Percentiles rank a stretch among this genome's conserved stretches.
phyloP scores from a whole-genome alignment of 2,888 invertebrate species.

The Gibbula magus region DNA sequence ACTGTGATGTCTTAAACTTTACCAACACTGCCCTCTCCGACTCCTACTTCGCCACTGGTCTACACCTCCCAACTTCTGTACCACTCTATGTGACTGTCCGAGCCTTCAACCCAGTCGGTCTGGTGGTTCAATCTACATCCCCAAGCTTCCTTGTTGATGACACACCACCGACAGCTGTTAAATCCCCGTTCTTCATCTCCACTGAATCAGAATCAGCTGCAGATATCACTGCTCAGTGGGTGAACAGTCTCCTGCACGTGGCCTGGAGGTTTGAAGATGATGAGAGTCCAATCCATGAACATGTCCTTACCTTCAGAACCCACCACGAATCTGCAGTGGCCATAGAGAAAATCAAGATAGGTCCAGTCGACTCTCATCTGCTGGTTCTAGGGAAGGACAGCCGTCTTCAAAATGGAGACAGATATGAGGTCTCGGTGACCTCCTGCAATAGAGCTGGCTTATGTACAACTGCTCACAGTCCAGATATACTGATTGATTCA shows the following conservation, averaged over 20 bases:
- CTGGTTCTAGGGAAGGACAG: slow-evolving; percentile 31
- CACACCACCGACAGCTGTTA: slow-evolving; percentile 28
- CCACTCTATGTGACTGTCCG: slow-evolving; percentile 33
- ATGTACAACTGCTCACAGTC: slow-evolving; percentile 18
- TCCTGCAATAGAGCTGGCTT: slow-evolving; percentile 22
- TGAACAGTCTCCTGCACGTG: slow-evolving; percentile 40
- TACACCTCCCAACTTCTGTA: slow-evolving; percentile 24
- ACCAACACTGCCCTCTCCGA: slow-evolving; percentile 30
- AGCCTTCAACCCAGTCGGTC: slow-evolving; percentile 38
- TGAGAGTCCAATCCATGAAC: slow-evolving; percentile 41
- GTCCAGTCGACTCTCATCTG: slow-evolving; percentile 32
- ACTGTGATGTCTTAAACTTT: slow-evolving; percentile 35
- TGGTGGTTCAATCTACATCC: slow-evolving; percentile 23
- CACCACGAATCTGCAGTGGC: slow-evolving; percentile 44
- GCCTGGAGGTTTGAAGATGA: slow-evolving; percentile 40
- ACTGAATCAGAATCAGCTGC: not conserved
- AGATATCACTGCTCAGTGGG: slow-evolving; percentile 31
- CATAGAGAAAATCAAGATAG: slow-evolving; percentile 35
- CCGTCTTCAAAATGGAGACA: slow-evolving; percentile 30
- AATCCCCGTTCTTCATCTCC: not conserved
- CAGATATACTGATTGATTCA: slow-evolving; percentile 20
- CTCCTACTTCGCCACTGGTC: slow-evolving; percentile 22
- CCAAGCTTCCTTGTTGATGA: slow-evolving; percentile 35
- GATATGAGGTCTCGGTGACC: slow-evolving; percentile 9
- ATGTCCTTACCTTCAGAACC: slow-evolving; percentile 35